phyloP scores from a whole-genome alignment of 2,888 invertebrate species.

The Agriopis leucophaearia region DNA sequence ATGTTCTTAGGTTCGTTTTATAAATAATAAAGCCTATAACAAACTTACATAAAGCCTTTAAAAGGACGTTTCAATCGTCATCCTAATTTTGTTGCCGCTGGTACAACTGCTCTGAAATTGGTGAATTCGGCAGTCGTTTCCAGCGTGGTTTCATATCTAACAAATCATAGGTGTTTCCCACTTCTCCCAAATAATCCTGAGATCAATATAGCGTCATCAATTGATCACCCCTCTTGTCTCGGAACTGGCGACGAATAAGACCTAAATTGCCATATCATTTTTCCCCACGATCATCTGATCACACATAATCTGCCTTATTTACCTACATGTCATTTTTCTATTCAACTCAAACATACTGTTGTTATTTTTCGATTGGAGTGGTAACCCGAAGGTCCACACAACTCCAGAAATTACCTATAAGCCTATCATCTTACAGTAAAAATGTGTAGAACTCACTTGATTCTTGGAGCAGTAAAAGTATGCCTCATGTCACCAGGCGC shows the following conservation, averaged over 20 bases:
- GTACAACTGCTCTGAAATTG: neutral
- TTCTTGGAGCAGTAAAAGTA: slow-evolving; percentile 78
- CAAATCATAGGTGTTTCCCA: neutral
- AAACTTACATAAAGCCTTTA: too few species aligned
- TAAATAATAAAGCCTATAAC: too few species aligned
- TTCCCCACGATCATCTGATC: neutral
- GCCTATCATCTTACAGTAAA: neutral
- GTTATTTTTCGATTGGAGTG: neutral
- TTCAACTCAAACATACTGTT: too few species aligned
- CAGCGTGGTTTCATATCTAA: neutral
- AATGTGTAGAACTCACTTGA: slow-evolving; percentile 68
- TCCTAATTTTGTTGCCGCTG: neutral
- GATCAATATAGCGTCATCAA: too few species aligned
- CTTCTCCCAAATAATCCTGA: neutral
- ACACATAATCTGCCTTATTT: neutral
- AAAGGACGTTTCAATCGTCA: neutral
- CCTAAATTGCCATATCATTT: neutral
- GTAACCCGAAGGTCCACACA: neutral
- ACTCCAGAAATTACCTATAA: neutral
- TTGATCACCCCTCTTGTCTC: too few species aligned
- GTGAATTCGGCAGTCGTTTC: neutral
- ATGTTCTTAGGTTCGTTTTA: neutral
- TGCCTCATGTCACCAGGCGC: slow-evolving; percentile 85
- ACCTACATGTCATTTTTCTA: too few species aligned
- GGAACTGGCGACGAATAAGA: too few species aligned